Base-by-base conservation (phyloP, 2,797 vertebrate genomes). In the Streptopelia turtur region DNA sequence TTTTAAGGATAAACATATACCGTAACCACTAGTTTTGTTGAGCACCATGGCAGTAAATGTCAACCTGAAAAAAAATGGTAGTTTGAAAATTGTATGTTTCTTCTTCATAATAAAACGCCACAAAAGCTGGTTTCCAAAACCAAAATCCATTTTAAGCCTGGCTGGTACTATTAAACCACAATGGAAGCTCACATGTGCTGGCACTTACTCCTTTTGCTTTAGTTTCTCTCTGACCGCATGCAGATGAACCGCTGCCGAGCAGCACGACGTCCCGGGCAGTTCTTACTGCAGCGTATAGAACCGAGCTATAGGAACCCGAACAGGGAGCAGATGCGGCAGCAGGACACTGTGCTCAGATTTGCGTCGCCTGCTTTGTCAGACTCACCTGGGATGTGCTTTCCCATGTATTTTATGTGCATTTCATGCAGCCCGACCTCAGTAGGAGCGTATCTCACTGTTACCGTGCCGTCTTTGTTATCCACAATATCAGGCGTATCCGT, bases 331-430 rank as follows among this genome's bases (percentile, higher is more conserved):
- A 84, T 20, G 28, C 4, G 39, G 16, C 35, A 39, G 21, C 33
- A 80, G 74, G 64, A 74, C 39, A 13, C 61, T 31, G 50, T 41
- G 63, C 52, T 47, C 2, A 0, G 45, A 82, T 50, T 27, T 61
- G 27, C 13, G 17, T 41, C 0, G 0, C 16, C 21, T 27, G 55
- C 37, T 85, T 86, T 70, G 43, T 75, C 77, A 56, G 49, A 97
- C 97, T 97, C 68, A 99, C 99, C 99, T 97, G 99, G 99, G 95
- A 99, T 99, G 95, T 99, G 99, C 52, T 98, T 97, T 84, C 99
- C 99, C 68, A 99, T 99, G 90, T 99, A 99, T 61, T 99, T 99
- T 94, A 99, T 99, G 98, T 99, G 99, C 99, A 99, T 99, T 97
- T 99, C 99, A 4, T 99, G 99, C 50, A 99, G 98, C 8, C 99